Evolutionary conservation across 2,888 invertebrate genomes (phyloP), one percentile per base, ranked within the genome.

Genomic region (Heliconius charithonia): DNA sequence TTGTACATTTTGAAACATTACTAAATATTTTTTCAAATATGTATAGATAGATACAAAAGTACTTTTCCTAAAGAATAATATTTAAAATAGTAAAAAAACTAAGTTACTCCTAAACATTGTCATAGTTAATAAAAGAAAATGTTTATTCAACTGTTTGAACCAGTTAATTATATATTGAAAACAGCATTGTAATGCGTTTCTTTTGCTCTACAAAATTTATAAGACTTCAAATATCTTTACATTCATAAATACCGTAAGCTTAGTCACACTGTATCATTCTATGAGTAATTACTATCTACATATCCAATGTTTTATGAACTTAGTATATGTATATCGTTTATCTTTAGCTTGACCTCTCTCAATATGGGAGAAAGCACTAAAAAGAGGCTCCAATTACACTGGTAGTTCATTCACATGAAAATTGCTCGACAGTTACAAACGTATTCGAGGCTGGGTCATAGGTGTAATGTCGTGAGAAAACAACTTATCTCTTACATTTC

Each of bases 361-460:
- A 27, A 63, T 81, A 81, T 51, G 9, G 9, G 69, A 22, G 45
- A 13, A 37, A 81, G 78, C 73, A 76, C 25, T 75, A 73, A 76
- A 75, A 67, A 56, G 19, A 81, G 67, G 83, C 90, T 2, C 86
- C 90, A 85, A 80, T 77, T 85, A 85, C 4, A 80, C 12, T 89
- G 90, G 92, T 67, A 78, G 80, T 77, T 75, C 63, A 79, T 84
- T 82, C 84, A 84, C 84, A 87, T 84, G 86, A 86, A 89, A 89
- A 90, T 89, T 87, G 88, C 89, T 88, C 88, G 92, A 93, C 92
- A 92, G 92, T 93, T 93, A 92, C 86, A 88, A 86, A 88, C 89
- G 83, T 85, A 86, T 87, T 88, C 87, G 86, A 88, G 89, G 90
- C 88, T 87, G 88, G 89, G 92, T 92, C 91, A 87, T 85, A 91